Percentiles rank a stretch among this genome's conserved stretches.
Evolutionary conservation across 2,888 invertebrate species (phyloP).

Genomic region (Cryptocephalus primarius): DNA sequence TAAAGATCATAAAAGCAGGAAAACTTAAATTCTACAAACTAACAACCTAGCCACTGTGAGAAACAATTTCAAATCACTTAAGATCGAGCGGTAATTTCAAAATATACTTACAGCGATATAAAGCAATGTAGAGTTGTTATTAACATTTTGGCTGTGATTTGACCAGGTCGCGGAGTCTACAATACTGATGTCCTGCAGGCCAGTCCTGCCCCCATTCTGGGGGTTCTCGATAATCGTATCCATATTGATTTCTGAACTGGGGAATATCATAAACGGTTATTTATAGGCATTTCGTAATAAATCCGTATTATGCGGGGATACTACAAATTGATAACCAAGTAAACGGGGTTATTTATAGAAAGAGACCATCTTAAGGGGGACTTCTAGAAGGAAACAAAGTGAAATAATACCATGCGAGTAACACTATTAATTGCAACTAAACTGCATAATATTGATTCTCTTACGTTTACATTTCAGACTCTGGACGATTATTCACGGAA

Average conservation of each 20-base stretch:
- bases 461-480: too few relatives aligned
- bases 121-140: constrained; percentile 27
- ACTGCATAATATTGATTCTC: too few relatives aligned
- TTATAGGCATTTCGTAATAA: constrained; percentile 6
- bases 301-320: too few relatives aligned
- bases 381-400: too few relatives aligned
- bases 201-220: constrained; percentile 19
- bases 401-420: too few relatives aligned
- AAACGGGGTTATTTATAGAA: constrained; percentile 3
- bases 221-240: constrained; percentile 25
- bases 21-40: too few relatives aligned
- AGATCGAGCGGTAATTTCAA: neutral
- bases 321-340: neutral
- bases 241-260: constrained; percentile 15
- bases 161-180: constrained; percentile 21
- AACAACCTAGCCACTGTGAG: too few relatives aligned
- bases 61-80: too few relatives aligned
- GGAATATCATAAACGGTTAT: neutral
- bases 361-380: constrained; percentile 14
- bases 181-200: constrained; percentile 21
- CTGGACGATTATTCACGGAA: too few relatives aligned
- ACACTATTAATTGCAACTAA: too few relatives aligned
- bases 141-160: constrained; percentile 12
- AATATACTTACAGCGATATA: constrained; percentile 31
- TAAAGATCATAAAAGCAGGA: neutral